These are phyloP conservation scores for Acrossocheilus fasciatus DNA, from an alignment of 2,797 vertebrate genomes.

Conservation along the genomic window DNA sequence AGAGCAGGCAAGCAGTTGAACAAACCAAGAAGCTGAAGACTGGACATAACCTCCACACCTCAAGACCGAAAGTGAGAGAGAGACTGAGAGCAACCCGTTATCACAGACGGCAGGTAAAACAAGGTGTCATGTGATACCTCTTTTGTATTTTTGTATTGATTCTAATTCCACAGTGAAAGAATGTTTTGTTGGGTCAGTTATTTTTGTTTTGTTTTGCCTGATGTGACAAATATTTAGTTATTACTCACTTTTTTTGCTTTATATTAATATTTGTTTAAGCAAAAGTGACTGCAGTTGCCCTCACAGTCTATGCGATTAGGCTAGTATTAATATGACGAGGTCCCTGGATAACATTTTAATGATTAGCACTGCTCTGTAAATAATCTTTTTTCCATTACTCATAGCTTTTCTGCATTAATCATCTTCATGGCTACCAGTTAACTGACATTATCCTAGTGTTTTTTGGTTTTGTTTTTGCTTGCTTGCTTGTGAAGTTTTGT, in stretches of 20 bases:
- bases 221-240: neutral
- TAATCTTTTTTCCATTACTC: slow-evolving; percentile 53
- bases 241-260: neutral
- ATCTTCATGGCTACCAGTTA: slow-evolving; percentile 9
- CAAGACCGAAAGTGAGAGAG: slow-evolving; percentile 48
- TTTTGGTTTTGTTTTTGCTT: neutral
- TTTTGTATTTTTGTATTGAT: slow-evolving; percentile 3
- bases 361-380: slow-evolving; percentile 48
- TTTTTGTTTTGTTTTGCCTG: neutral
- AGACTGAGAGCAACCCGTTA: slow-evolving; percentile 50
- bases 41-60: slow-evolving; percentile 65
- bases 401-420: slow-evolving; percentile 40
- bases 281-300: neutral
- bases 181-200: neutral
- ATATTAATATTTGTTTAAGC: slow-evolving; percentile 22
- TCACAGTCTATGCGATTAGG: neutral
- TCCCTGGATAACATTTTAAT: slow-evolving; percentile 42
- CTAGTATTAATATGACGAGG: slow-evolving; percentile 1
- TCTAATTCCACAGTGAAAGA: slow-evolving; percentile 16
- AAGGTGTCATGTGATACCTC: neutral
- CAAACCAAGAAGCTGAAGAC: slow-evolving; percentile 78
- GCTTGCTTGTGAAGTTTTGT: neutral
- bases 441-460: neutral
- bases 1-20: slow-evolving; percentile 77
- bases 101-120: slow-evolving; percentile 59